phyloP scores from a whole-genome alignment of 2,113 vertebrate genomes.

The Ellobius talpinus region DNA sequence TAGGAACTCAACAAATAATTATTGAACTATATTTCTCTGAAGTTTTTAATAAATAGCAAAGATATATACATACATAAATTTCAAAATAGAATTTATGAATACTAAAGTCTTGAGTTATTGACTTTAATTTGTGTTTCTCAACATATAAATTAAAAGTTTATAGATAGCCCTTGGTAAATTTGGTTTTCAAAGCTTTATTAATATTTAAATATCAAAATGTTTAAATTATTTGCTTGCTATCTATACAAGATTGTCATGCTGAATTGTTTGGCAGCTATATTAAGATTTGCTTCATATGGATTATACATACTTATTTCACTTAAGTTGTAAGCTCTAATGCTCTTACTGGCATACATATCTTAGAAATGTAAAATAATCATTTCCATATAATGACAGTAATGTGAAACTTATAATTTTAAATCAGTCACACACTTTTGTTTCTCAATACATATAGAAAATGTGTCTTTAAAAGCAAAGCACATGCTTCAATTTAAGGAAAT shows the following conservation, averaged over 20 bases:
- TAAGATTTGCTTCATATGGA: neutral
- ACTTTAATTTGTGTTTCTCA: conserved; percentile 21
- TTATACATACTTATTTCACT: neutral
- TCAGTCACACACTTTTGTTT: neutral
- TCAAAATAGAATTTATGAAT: neutral
- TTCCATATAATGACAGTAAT: neutral
- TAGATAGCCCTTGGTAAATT: neutral
- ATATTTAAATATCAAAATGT: neutral
- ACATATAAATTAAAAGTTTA: neutral
- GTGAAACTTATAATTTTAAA: neutral
- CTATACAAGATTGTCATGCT: neutral
- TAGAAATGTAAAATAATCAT: neutral
- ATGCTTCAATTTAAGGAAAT: neutral
- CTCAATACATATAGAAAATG: neutral
- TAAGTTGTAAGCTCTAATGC: neutral
- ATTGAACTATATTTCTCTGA: neutral
- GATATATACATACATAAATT: neutral
- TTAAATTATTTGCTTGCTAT: neutral
- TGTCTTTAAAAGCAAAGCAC: neutral
- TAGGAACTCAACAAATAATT: neutral
- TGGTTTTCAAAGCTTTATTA: neutral
- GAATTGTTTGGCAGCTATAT: neutral
- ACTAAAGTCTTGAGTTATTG: neutral
- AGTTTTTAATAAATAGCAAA: neutral
- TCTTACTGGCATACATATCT: neutral